Evolutionary conservation across 2,113 vertebrate genomes (phyloP).

Genomic region (Carassius auratus): DNA sequence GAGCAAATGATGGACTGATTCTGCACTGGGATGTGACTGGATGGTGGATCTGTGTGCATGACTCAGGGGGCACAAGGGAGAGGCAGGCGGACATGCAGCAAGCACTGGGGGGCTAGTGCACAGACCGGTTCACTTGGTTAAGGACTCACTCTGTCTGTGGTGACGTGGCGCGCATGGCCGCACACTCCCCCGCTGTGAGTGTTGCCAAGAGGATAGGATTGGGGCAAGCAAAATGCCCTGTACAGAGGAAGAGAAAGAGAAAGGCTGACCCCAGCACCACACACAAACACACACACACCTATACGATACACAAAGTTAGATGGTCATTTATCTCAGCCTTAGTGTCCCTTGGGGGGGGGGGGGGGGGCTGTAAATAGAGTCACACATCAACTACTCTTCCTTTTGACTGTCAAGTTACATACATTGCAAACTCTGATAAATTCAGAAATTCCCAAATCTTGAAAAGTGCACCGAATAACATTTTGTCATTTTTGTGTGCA

Average conservation of each 20-base stretch:
- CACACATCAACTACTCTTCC: no score
- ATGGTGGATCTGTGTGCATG: not conserved
- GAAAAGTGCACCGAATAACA: not conserved
- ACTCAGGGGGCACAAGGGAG: not conserved
- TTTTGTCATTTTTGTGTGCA: not conserved
- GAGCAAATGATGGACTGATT: slow-evolving; percentile 11
- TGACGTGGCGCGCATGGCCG: slow-evolving; percentile 82
- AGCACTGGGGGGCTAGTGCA: not conserved
- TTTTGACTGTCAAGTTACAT: no score
- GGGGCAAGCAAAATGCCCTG: slow-evolving; percentile 88
- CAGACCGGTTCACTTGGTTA: slow-evolving; percentile 63
- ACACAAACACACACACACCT: slow-evolving; percentile 19
- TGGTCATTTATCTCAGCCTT: no score
- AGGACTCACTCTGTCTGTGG: slow-evolving; percentile 90
- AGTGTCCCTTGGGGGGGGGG: not conserved
- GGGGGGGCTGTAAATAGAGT: not conserved
- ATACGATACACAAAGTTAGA: not conserved
- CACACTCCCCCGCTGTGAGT: slow-evolving; percentile 83
- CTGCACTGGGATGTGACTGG: not conserved
- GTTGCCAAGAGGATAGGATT: slow-evolving; percentile 87
- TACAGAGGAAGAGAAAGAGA: slow-evolving; percentile 77
- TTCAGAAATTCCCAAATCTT: not conserved
- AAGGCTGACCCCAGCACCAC: slow-evolving; percentile 15
- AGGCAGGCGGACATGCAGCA: slow-evolving; percentile 23
- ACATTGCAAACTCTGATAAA: not conserved